Evolutionary conservation across 2,797 vertebrate species (phyloP).

Genomic region (Poeciliopsis paucimaculata): DNA sequence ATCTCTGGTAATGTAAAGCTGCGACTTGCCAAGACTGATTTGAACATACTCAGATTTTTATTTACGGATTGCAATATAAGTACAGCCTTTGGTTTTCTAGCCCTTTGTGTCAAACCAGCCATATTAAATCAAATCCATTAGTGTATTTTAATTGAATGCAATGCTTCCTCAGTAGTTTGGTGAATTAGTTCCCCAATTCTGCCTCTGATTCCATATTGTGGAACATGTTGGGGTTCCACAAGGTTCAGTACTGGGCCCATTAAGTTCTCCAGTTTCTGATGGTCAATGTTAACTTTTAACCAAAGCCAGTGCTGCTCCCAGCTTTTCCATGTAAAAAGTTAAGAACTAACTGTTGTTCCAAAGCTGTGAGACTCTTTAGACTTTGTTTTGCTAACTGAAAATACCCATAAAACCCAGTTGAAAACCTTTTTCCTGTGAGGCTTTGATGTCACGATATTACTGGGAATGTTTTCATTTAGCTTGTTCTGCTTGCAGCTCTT

Average conservation of each 20-base stretch:
- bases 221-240: background rate
- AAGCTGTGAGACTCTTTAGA: background rate
- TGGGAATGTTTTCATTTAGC: background rate
- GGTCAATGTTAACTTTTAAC: too few relatives aligned
- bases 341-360: background rate
- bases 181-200: background rate
- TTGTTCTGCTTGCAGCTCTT: background rate
- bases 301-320: background rate
- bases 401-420: background rate
- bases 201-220: background rate
- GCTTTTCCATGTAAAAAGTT: background rate
- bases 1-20: background rate
- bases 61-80: background rate
- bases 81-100: background rate
- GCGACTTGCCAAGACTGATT: background rate
- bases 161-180: background rate
- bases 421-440: background rate
- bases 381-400: background rate
- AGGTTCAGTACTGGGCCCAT: background rate
- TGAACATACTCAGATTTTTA: background rate
- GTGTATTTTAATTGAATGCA: background rate
- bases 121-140: background rate
- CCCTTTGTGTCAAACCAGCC: background rate
- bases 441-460: background rate
- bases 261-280: too few relatives aligned